Evolutionary conservation across 2,797 vertebrate genomes (phyloP).

Genomic region (Tamandua tetradactyla): DNA sequence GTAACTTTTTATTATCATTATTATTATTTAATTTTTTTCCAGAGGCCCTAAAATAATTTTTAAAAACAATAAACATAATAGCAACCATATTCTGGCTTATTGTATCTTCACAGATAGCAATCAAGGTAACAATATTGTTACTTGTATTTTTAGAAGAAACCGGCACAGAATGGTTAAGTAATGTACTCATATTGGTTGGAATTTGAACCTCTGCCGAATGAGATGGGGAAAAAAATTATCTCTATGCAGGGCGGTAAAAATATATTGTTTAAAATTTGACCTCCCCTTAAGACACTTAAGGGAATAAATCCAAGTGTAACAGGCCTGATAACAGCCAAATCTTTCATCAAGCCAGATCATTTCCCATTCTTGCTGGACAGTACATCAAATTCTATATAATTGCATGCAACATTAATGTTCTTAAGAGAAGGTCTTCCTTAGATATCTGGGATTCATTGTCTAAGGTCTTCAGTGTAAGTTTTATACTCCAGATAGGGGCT

Average conservation of each 20-base stretch:
- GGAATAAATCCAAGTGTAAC: constrained; percentile 29
- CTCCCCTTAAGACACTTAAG: not conserved
- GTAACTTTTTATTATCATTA: not conserved
- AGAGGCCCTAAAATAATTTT: not conserved
- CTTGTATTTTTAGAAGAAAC: constrained; percentile 20
- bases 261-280: constrained; percentile 48
- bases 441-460: constrained; percentile 48
- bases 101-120: not conserved
- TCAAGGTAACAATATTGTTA: not conserved
- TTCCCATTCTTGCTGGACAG: constrained; percentile 66
- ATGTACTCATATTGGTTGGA: not conserved
- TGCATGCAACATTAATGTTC: constrained; percentile 4
- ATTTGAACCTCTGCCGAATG: constrained; percentile 45
- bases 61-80: not conserved
- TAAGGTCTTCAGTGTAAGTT: constrained; percentile 19
- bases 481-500: not conserved
- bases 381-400: constrained; percentile 33
- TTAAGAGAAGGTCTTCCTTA: constrained; percentile 15
- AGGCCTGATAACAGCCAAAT: constrained; percentile 54
- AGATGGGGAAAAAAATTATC: not conserved
- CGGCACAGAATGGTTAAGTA: constrained; percentile 5
- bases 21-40: not conserved
- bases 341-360: not conserved
- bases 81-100: not conserved
- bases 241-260: constrained; percentile 29